Evolutionary conservation across 2,797 vertebrate genomes (phyloP), one percentile per base, ranked within the genome.

Genomic region (Sphenopsis melanotis): DNA sequence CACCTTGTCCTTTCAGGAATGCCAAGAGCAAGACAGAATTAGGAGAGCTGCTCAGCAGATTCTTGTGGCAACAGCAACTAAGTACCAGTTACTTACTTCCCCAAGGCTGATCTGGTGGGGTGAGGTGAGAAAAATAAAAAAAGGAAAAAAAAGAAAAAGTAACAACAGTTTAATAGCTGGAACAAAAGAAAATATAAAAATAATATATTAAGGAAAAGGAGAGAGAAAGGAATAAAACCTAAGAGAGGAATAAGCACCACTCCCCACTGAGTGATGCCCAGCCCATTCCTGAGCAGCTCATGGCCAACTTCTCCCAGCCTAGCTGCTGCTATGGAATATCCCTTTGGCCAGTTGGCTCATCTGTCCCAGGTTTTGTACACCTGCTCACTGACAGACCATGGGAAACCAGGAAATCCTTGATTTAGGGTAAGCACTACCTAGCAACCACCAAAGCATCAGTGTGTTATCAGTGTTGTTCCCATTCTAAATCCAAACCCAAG

Each of bases 71-170:
- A 11, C 39, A 60, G 15, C 26, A 81, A 32, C 22, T 41, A 16
- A 68, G 12, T 32, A 41, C 41, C 61, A 32, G 15, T 66, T 44
- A 9, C 29, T 41, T 36, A 20, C 16, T 53, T 52, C 5, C 18
- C 30, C 46, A 8, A 53, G 0, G 1, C 34, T 32, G 34, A 36
- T 30, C 15, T 44, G 7, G 11, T 34, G 26, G 34, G 30, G 6
- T 32, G 46, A 29, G 34, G 15, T 53, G 23, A 60, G 15, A 12
- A 81, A 37, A 88, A 56, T 9, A 5, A 26, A 50, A 49, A 23
- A 11, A 34, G 12, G 29, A 16, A 5, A 6, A 39, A 39, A n/a
- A 11, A 10, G 4, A 26, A 44, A 50, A 53, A 34, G 6, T 19
- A 60, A 60, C 17, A 39, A 46, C 34, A 34, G 21, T 74, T 80